Conservation (phyloP, 1,140 invertebrate species). For the Papilio glaucus region DNA sequence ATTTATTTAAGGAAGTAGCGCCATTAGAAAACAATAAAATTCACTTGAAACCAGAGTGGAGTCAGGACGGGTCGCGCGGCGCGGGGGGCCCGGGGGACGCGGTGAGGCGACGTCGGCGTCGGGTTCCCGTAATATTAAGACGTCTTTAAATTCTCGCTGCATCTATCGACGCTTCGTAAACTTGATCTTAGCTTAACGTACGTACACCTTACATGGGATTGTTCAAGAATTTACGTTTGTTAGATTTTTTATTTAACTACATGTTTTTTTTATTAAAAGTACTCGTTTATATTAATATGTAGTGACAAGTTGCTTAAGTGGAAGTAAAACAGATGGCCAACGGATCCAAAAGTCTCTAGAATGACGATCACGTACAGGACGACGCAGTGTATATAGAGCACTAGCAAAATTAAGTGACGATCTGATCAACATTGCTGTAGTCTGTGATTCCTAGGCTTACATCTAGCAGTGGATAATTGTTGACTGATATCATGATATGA, state of each 20-base stretch:
- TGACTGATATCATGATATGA: no score
- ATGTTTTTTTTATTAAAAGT: no score
- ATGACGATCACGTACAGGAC: no score
- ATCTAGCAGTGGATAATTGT: no score
- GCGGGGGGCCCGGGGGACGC: not conserved
- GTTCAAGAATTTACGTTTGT: slow-evolving; percentile 9
- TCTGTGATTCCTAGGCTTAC: no score
- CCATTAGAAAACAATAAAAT: slow-evolving; percentile 54
- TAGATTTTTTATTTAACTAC: not conserved
- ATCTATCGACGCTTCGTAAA: slow-evolving; percentile 24
- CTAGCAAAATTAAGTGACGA: no score
- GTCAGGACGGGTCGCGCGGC: slow-evolving; percentile 31
- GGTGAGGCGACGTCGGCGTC: slow-evolving; percentile 36
- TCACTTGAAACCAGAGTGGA: slow-evolving; percentile 45
- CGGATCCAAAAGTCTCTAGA: no score
- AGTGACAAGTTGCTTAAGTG: no score
- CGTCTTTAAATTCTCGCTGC: slow-evolving; percentile 39
- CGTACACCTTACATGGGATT: not conserved
- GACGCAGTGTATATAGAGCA: no score
- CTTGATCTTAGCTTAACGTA: slow-evolving; percentile 14
- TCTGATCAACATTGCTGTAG: no score
- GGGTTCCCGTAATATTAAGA: slow-evolving; percentile 55
- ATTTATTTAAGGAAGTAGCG: slow-evolving; percentile 44
- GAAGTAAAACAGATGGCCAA: no score
- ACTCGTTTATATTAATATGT: no score